Evolutionary conservation across 2,113 vertebrate genomes (phyloP).

Genomic region (Myotis brandtii): DNA sequence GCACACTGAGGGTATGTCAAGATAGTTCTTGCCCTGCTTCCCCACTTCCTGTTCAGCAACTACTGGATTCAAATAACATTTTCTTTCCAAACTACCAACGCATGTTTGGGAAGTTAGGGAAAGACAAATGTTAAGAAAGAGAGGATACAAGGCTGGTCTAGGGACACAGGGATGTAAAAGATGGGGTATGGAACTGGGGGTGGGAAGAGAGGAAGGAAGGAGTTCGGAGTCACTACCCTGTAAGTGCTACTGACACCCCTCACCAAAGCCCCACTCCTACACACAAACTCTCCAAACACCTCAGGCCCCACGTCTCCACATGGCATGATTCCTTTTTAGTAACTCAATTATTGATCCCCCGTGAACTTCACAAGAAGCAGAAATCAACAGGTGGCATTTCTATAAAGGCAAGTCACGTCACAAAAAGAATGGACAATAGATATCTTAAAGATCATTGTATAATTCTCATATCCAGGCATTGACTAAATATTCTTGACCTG

Average conservation of each 20-base stretch:
- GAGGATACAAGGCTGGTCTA: not conserved
- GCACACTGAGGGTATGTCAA: rapidly evolving
- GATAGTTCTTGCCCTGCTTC: not conserved
- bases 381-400: not conserved
- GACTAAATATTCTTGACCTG: not conserved
- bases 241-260: not conserved
- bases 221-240: not conserved
- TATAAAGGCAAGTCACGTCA: not conserved
- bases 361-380: not conserved
- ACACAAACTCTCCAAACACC: too few relatives aligned
- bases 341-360: not conserved
- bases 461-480: not conserved
- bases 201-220: not conserved
- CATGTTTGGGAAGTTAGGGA: not conserved
- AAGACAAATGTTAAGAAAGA: not conserved
- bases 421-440: not conserved
- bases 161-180: not conserved
- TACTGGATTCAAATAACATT: not conserved
- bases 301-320: rapidly evolving
- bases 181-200: not conserved
- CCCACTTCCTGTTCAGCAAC: not conserved
- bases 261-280: not conserved
- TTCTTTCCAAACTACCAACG: not conserved
- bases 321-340: not conserved
- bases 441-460: not conserved